These are phyloP conservation scores for Hypolimnas misippus DNA, from an alignment of 2,888 invertebrate genomes.

Conservation along the genomic window DNA sequence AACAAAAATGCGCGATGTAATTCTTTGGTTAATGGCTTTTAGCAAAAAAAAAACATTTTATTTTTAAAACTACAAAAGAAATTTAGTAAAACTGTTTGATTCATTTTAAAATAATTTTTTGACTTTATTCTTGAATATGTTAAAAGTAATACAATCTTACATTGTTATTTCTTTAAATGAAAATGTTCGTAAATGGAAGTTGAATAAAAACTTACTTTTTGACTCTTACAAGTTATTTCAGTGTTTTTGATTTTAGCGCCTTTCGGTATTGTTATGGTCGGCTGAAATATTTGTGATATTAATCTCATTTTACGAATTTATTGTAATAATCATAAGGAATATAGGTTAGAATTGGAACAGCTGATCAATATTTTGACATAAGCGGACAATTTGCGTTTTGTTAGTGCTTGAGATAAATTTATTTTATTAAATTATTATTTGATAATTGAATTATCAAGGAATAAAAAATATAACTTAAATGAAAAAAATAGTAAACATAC, in stretches of 20 bases:
- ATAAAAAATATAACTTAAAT: too few species aligned
- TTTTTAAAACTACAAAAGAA: too few species aligned
- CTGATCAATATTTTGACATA: slow-evolving; percentile 7
- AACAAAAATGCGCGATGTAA: too few species aligned
- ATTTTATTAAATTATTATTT: not conserved
- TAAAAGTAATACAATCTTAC: not conserved
- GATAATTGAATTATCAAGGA: too few species aligned
- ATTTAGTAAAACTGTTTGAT: too few species aligned
- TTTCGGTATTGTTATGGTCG: slow-evolving; percentile 85
- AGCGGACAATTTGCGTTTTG: not conserved
- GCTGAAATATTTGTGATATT: slow-evolving; percentile 89
- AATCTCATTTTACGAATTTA: slow-evolving; percentile 67
- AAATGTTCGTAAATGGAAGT: not conserved
- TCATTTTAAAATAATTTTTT: not conserved
- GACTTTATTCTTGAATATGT: too few species aligned
- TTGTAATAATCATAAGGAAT: not conserved
- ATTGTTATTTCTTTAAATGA: not conserved
- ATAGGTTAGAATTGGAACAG: not conserved
- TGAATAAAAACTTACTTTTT: slow-evolving; percentile 82
- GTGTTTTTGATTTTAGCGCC: slow-evolving; percentile 84
- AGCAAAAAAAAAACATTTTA: too few species aligned
- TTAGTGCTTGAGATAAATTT: not conserved
- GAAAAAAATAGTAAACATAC: too few species aligned
- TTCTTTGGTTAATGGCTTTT: too few species aligned
- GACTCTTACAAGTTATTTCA: slow-evolving; percentile 88